Evolutionary conservation across 2,797 vertebrate species (phyloP), one percentile per base, ranked within the genome.

Genomic region (Argyrosomus regius): DNA sequence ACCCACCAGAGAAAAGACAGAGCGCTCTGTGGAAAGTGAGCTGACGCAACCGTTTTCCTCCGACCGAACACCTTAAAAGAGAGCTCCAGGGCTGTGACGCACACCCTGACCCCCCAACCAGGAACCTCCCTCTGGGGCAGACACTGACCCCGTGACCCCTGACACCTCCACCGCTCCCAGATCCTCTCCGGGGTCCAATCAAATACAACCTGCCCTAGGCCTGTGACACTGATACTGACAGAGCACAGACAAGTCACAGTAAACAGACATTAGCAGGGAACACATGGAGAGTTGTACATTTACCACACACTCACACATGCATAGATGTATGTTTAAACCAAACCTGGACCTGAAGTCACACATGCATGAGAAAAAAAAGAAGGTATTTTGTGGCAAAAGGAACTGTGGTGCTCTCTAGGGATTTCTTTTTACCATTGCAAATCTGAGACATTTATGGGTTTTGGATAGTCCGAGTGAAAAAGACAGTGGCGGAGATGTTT

Each of bases 71-170:
- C 80, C 80, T 84, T 73, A 85, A 91, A 86, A 65, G 75, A 84
- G 28, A 39, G 26, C 77, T 87, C 57, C 26, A 13, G 54, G 84
- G 62, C 26, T 54, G 22, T 56, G 77, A 75, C 53, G 28, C 82
- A 57, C 68, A 74, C 59, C 16, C 11, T 74, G 80, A 90, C 82
- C 83, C 80, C 84, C 72, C 57, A 78, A 58, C 70, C 39, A 83
- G 67, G 60, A 80, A 52, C 81, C 69, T 63, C 49, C 69, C 77
- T 81, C 72, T 28, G 69, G 66, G 86, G 85, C 71, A 73, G 84
- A 88, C 53, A 4, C 43, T 89, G 91, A 95, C 89, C 91, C 81
- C 0, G 5, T 31, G 82, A 94, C 92, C 94, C 73, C 70, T 90
- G 88, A 92, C 94, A 92, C 91, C 89, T 90, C 85, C 64, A 81